Conservation (phyloP, 64 coral and sea anemone genomes). For the Acropora tenuis region DNA sequence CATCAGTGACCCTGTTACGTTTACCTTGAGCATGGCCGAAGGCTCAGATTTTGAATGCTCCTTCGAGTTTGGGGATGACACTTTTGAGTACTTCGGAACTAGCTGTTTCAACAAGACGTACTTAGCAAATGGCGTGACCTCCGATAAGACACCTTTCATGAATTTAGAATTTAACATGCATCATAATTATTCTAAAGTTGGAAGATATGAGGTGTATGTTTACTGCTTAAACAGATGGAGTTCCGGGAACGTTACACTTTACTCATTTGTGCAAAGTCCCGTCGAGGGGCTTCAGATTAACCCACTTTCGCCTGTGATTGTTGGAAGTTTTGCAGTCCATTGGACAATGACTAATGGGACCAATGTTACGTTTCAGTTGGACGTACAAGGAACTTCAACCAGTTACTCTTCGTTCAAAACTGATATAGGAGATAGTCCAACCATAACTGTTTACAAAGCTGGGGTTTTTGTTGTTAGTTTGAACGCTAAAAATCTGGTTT, state of each 20-base stretch:
- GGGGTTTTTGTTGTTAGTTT: slow-evolving; percentile 30
- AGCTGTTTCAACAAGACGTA: slow-evolving; percentile 50
- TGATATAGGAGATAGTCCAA: slow-evolving; percentile 7
- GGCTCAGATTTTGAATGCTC: slow-evolving; percentile 77
- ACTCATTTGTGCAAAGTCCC: slow-evolving; percentile 55
- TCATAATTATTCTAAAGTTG: slow-evolving; percentile 41
- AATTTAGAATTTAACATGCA: slow-evolving; percentile 33
- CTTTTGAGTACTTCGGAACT: background rate
- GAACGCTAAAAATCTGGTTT: slow-evolving; percentile 71
- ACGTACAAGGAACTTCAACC: background rate
- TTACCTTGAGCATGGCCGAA: slow-evolving; percentile 41
- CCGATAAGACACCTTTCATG: slow-evolving; percentile 58
- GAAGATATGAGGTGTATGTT: slow-evolving; percentile 29
- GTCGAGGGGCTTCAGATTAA: slow-evolving; percentile 48
- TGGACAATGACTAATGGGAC: slow-evolving; percentile 77
- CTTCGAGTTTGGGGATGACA: slow-evolving; percentile 50
- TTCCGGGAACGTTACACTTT: background rate
- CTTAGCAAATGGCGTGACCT: slow-evolving; percentile 53
- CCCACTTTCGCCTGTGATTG: slow-evolving; percentile 14
- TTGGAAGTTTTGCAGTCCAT: slow-evolving; percentile 4
- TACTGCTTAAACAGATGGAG: slow-evolving; percentile 69
- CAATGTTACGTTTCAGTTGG: slow-evolving; percentile 69
- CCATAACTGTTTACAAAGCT: background rate
- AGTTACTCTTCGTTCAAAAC: slow-evolving; percentile 35
- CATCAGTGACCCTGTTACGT: slow-evolving; percentile 7